Evolutionary conservation across 1,140 invertebrate species (phyloP), one percentile per base, ranked within the genome.

Genomic region (Sarcophaga peregrina): DNA sequence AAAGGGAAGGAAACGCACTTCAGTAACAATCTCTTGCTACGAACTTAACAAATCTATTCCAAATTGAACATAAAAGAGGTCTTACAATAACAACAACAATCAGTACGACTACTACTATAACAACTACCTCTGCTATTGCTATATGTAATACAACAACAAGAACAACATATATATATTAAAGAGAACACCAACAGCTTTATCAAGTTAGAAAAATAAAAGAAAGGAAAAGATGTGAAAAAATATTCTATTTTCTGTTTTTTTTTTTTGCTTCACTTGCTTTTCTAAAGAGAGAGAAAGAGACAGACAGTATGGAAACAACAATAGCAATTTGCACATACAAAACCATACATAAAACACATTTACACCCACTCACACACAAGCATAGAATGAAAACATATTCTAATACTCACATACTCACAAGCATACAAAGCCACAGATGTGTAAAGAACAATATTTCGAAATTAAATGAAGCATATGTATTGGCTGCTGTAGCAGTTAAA

Each of bases 41-140:
- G 62, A 20, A 68, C 62, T 68, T 68, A 68, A 68, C 62, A 68
- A 68, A 68, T 68, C 62, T 68, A 68, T 68, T 20, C 62, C 20
- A 68, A 68, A 68, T 68, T 68, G 62, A 68, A 68, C 62, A 68
- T 20, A 68, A 68, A 68, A 68, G 62, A 68, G 62, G 62, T 68
- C 62, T 68, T 20, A 68, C 62, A 68, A 25, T 9, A 68, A 25
- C 62, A 68, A 68, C 62, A 68, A 68, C 62, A 37, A 37, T 68
- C 11, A 62, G 11, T 62, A 62, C 15, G 5, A 62, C 54, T 7
- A 62, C 11, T 62, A 68, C 62, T 37, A 37, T 37, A 25, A 25
- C 17, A 68, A 17, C 20, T 17, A 68, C 17, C 17, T 9, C 50
- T 52, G 25, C 25, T 37, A 37, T 4, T 37, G 25, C 25, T 37